These are phyloP conservation scores for Ptychoptera contaminata DNA, from an alignment of 2,888 invertebrate species.

Conservation along the genomic window DNA sequence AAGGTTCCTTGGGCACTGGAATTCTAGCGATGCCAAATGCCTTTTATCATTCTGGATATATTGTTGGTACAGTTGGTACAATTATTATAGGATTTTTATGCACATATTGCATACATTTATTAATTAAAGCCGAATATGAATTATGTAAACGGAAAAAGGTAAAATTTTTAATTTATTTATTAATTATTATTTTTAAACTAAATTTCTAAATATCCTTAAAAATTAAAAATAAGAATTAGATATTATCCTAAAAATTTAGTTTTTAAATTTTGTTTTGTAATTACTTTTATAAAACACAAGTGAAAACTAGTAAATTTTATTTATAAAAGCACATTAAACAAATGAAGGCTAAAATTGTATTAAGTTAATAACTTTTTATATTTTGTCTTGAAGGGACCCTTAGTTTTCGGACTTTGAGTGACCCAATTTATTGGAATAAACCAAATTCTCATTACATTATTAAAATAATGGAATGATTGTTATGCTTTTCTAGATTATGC, in stretches of 20 bases:
- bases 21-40: conserved; percentile 74
- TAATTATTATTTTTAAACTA: not conserved
- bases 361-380: no score
- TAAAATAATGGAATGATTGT: no score
- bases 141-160: conserved; percentile 39
- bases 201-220: not conserved
- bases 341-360: no score
- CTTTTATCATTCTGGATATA: conserved; percentile 43
- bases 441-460: no score
- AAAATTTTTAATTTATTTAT: not conserved
- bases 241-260: no score
- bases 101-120: conserved; percentile 84
- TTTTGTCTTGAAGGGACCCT: no score
- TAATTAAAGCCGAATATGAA: conserved; percentile 44
- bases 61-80: conserved; percentile 64
- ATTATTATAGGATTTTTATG: conserved; percentile 74
- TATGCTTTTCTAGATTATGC: no score
- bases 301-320: no score
- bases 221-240: no score
- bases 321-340: no score
- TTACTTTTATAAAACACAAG: no score
- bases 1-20: conserved; percentile 88
- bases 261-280: no score
- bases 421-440: conserved; percentile 19
- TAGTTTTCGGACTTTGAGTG: not conserved